Evolutionary conservation across 2,797 vertebrate species (phyloP), one percentile per base, ranked within the genome.

Genomic region (Valencia hispanica): DNA sequence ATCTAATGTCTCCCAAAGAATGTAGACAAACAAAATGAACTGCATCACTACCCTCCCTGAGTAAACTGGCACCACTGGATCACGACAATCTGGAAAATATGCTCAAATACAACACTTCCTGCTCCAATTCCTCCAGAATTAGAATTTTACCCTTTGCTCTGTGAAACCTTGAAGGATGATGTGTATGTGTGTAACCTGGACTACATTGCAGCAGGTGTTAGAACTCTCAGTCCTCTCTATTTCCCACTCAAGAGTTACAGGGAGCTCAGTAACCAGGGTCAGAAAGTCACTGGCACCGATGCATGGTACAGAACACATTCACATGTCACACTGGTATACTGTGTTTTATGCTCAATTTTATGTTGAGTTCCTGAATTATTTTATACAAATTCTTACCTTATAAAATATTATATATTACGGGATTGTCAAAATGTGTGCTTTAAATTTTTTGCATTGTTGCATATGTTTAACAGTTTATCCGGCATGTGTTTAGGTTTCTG

Each of bases 191-290:
- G 39, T 22, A 32, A 73, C 71, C 71, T 73, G 53, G 70, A 91
- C 85, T 91, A 83, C 81, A 70, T 85, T 85, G 88, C 87, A 92
- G 90, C 92, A 93, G 92, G 92, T 93, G 92, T 83, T 87, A 59
- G 45, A 53, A 81, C 80, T 73, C 88, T 89, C 85, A 71, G 73
- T 78, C 81, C 47, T 91, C 91, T 92, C 89, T 79, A 74, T 83
- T 93, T 93, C 82, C 90, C 82, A 48, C 74, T 85, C 80, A 84
- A 77, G 79, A 87, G 79, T 79, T 81, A 70, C 79, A 83, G 65
- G 71, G 74, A 63, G 70, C 73, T 76, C 80, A 61, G 78, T 32
- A 65, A 81, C 79, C 30, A 4, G 77, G 80, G 59, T 86, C 80
- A 80, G 70, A 82, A 75, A 79, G 72, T 84, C 78, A 70, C 32